Percentiles rank a stretch among this genome's conserved stretches.
Evolutionary conservation across 2,113 vertebrate genomes (phyloP).

Genomic region (Neoarius graeffei): DNA sequence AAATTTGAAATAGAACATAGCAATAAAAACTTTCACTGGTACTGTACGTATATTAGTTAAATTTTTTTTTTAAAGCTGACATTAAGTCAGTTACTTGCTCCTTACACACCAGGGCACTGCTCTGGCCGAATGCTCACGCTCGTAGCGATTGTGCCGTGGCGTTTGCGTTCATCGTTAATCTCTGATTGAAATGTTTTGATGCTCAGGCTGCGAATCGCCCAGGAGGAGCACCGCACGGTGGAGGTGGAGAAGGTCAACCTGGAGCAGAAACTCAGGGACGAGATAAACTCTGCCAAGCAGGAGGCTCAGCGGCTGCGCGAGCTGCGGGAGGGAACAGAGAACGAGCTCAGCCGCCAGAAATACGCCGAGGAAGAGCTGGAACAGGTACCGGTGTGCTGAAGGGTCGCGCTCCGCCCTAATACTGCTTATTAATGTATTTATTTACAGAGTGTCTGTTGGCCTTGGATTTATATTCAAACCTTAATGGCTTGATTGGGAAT

Average conservation of each 20-base stretch:
- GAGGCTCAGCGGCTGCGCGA: slow-evolving; percentile 91
- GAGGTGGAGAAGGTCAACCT: slow-evolving; percentile 96
- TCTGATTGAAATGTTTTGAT: neutral
- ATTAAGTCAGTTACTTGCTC: neutral
- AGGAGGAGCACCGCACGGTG: slow-evolving; percentile 94
- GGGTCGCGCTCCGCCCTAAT: neutral
- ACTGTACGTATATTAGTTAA: too few species aligned
- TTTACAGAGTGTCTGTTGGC: neutral
- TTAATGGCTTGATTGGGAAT: neutral
- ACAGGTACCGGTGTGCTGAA: slow-evolving; percentile 75
- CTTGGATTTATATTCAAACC: too few species aligned
- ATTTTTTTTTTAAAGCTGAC: too few species aligned
- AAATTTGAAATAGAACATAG: too few species aligned
- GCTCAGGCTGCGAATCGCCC: slow-evolving; percentile 90
- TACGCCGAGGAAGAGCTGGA: slow-evolving; percentile 95
- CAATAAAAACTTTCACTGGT: too few species aligned
- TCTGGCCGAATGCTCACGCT: neutral
- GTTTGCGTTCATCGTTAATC: neutral
- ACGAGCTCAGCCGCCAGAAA: slow-evolving; percentile 93
- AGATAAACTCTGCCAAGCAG: slow-evolving; percentile 94
- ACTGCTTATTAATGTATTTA: neutral
- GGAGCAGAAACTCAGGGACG: slow-evolving; percentile 93
- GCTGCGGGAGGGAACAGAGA: slow-evolving; percentile 91
- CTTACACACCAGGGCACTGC: neutral
- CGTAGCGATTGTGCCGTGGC: neutral